These are phyloP conservation scores for Mesochorus sp. DNA, from an alignment of 2,888 invertebrate genomes.

Conservation along the genomic window DNA sequence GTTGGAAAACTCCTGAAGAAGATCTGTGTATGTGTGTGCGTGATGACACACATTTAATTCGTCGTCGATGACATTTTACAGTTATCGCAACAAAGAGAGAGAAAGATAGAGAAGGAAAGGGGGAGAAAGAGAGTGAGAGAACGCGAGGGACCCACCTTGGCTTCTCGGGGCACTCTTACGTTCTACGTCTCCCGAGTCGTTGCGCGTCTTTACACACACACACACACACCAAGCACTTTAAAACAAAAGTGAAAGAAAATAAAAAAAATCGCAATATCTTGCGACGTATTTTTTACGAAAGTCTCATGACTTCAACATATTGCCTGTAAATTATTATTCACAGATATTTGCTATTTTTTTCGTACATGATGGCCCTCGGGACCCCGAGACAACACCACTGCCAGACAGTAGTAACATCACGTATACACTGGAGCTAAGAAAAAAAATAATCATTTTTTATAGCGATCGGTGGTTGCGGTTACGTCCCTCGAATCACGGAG, in stretches of 20 bases:
- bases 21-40: constrained; percentile 25
- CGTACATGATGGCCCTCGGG: constrained; percentile 23
- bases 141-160: constrained; percentile 48
- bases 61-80: constrained; percentile 80
- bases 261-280: constrained; percentile 18
- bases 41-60: constrained; percentile 79
- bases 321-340: constrained; percentile 10
- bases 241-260: too few species aligned
- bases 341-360: constrained; percentile 15
- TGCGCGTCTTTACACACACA: too few species aligned
- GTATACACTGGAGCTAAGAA: constrained; percentile 13
- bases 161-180: constrained; percentile 4
- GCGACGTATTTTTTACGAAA: constrained; percentile 16
- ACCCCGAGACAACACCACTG: constrained; percentile 38
- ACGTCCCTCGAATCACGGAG: constrained; percentile 37
- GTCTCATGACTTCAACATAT: constrained; percentile 35
- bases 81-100: constrained; percentile 71
- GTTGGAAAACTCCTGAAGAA: constrained; percentile 40
- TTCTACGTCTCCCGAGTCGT: too few species aligned
- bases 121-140: constrained; percentile 1
- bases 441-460: background rate
- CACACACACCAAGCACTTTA: constrained; percentile 13
- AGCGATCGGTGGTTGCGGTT: constrained; percentile 1
- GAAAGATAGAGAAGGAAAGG: constrained; percentile 18
- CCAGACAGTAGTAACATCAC: constrained; percentile 44